Base-by-base conservation (phyloP, 1,140 invertebrate species). In the Octopus sinensis region DNA sequence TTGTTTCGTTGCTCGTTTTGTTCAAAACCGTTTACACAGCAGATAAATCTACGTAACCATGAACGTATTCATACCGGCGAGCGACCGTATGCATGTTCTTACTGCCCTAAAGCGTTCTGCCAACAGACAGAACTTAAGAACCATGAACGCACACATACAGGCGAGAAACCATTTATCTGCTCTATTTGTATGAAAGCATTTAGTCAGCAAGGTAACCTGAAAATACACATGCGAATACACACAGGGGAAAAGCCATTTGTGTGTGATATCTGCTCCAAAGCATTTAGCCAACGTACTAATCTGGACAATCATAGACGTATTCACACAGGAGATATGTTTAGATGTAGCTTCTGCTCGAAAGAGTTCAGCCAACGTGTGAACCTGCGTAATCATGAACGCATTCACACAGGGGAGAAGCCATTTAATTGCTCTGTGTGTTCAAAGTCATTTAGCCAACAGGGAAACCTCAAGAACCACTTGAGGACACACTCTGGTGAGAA, bases 401-500 rank as follows among this genome's bases (percentile, higher is more conserved):
- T 83, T 5, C 86, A 88, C 79, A 87, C 85, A 23, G 86, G 84
- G 30, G 86, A 86, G 76, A 83, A 84, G 68, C 87, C 86, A 0
- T 88, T 86, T 82, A 82, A 76, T n/a, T 98, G 97, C 91, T 96
- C 98, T 92, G 97, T 98, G 90, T 85, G 84, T 80, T 75, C 68
- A 6, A 85, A 84, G 54, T 13, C 75, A 30, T 85, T 85, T 51
- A 81, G 76, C 9, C 78, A 80, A 13, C 78, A 76, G 53, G 81
- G 83, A 53, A 81, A 54, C 54, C 30, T 85, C 6, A 79, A 83
- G 17, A 75, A 75, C 91, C 98, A 99, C 91, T 97, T 96, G 83
- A 93, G 98, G 87, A 99, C 99, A 89, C 98, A 99, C 92, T 93
- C 98, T 84, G 97, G 96, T 79, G 97, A 98, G 91, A 98, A 98